Conservation (phyloP, 2,888 invertebrate genomes). For the Scelioninae gen. 1 region DNA sequence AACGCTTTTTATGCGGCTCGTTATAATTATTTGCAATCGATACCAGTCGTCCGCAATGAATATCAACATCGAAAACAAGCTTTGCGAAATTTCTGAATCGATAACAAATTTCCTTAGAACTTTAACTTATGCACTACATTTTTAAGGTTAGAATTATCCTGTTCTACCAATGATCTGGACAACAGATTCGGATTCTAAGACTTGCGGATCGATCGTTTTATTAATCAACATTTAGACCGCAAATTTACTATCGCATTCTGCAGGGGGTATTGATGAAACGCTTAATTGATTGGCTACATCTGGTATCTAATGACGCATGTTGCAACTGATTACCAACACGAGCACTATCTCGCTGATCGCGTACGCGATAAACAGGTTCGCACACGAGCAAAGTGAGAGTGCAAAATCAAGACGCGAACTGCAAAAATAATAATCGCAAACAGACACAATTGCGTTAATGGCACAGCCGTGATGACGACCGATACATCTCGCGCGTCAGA, state of each 20-base stretch:
- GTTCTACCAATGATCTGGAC: too few species aligned
- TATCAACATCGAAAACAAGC: conserved; percentile 26
- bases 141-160: too few species aligned
- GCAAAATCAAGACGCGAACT: conserved; percentile 44
- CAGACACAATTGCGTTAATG: conserved; percentile 64
- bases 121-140: background rate
- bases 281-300: conserved; percentile 66
- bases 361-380: conserved; percentile 53
- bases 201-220: conserved; percentile 33
- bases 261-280: conserved; percentile 52
- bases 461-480: conserved; percentile 63
- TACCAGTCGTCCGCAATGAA: conserved; percentile 37
- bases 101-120: background rate
- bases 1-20: conserved; percentile 37
- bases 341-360: conserved; percentile 74
- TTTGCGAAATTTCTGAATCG: conserved; percentile 22
- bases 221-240: conserved; percentile 47
- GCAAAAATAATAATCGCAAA: conserved; percentile 65
- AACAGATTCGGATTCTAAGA: background rate
- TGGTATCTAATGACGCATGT: conserved; percentile 68
- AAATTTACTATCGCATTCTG: conserved; percentile 38
- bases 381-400: conserved; percentile 36
- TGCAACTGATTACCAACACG: conserved; percentile 76
- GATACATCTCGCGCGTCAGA: conserved; percentile 73
- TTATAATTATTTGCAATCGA: conserved; percentile 66